Conservation (phyloP, 1,140 invertebrate species). For the Periplaneta americana region DNA sequence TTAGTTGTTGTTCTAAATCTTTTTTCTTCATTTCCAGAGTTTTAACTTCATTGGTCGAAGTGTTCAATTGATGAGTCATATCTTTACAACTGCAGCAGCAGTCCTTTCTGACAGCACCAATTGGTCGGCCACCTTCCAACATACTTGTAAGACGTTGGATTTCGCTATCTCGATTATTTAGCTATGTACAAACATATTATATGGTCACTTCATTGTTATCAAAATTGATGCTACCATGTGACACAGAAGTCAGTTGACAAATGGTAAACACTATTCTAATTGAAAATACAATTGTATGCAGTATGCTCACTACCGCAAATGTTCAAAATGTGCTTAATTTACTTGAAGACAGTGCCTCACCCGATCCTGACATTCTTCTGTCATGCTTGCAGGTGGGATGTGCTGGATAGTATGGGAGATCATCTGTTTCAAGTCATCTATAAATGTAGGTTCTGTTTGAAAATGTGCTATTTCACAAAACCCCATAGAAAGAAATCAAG, state of each 20-base stretch:
- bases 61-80: slow-evolving; percentile 27
- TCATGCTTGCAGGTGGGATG: neutral
- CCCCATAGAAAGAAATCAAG: no score
- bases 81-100: slow-evolving; percentile 46
- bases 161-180: slow-evolving; percentile 49
- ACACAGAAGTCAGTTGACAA: neutral
- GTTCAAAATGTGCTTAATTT: no score
- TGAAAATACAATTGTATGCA: neutral
- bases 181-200: neutral
- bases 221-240: neutral
- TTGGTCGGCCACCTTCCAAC: slow-evolving; percentile 54
- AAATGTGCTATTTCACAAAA: no score
- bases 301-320: neutral
- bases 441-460: neutral
- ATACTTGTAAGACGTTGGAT: slow-evolving; percentile 53
- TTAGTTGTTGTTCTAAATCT: slow-evolving; percentile 50
- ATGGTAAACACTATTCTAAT: neutral
- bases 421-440: neutral
- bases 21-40: slow-evolving; percentile 47
- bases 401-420: neutral
- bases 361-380: neutral
- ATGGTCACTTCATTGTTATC: neutral
- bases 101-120: slow-evolving; percentile 47
- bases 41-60: slow-evolving; percentile 38
- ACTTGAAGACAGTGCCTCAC: no score